Base-by-base conservation (phyloP, 64 coral and sea anemone genomes). In the Montipora cactus region DNA sequence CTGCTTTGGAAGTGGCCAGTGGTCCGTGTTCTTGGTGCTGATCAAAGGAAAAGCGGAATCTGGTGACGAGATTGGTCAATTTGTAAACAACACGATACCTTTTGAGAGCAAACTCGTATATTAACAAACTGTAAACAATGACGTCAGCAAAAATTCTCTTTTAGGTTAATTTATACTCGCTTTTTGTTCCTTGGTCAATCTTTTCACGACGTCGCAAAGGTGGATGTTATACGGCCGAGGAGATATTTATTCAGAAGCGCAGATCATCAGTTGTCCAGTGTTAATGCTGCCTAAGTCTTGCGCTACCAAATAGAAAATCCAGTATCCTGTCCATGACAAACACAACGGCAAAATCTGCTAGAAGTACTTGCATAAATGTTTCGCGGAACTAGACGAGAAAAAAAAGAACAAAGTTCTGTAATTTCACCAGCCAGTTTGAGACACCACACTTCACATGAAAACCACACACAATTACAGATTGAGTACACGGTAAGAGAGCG, bases 301-400 rank as follows among this genome's bases (percentile, higher is more conserved):
- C 85, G n/a, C 87, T 88, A 15, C 95, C 95, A 61, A 97, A 76
- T 13, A 97, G 46, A 57, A 94, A 94, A 46, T 97, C 89, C 52
- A 97, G 81, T 76, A 97, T 64, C 91, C 95, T 94, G 53, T 97
- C 95, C 57, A 97, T 76, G 55, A 91, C 80, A 52, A 94, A 91
- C 6, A 94, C 95, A 74, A 76, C 44, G 6, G 91, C 78, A 20
- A 94, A 90, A 80, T 97, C 95, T 5, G 84, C 84, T 25, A 94
- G 67, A 1, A 97, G 71, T 3, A 94, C 92, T 72, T 94, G 92
- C 18, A 88, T 75, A 69, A 97, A 97, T 74, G 70, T 77, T 74
- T 97, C 95, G 68, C 95, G 95, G 83, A 97, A 97, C 95, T 97
- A 87, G 49, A 79, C 47, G 5, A 20, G 69, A 19, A 85, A 49